Conservation (phyloP, 2,888 invertebrate species). For the Beris chalybata region DNA sequence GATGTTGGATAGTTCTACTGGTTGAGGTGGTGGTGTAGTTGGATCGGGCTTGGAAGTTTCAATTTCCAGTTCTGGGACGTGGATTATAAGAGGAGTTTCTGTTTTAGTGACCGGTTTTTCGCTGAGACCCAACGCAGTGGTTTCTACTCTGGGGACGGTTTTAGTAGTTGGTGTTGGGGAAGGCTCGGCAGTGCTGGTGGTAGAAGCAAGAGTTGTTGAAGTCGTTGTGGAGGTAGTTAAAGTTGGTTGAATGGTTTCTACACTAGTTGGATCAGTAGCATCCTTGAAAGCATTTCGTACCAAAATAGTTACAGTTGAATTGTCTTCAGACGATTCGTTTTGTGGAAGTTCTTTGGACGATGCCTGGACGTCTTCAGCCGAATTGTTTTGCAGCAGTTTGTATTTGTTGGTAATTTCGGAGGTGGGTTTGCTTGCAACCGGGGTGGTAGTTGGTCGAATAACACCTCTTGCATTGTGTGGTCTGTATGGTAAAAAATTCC, state of each 20-base stretch:
- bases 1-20: constrained; percentile 31
- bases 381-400: neutral
- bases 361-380: constrained; percentile 4
- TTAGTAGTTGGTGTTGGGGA: constrained; percentile 2
- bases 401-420: constrained; percentile 25
- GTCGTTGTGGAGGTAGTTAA: constrained; percentile 55
- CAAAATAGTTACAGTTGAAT: constrained; percentile 30
- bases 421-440: constrained; percentile 16
- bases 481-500: constrained; percentile 40
- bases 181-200: constrained; percentile 44
- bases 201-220: neutral
- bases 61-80: neutral
- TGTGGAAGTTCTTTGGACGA: neutral
- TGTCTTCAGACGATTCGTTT: neutral
- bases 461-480: constrained; percentile 47
- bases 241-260: constrained; percentile 48
- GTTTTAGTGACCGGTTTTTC: neutral
- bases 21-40: constrained; percentile 22
- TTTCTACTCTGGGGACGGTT: neutral
- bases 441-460: constrained; percentile 46
- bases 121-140: neutral
- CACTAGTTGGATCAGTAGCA: neutral
- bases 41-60: neutral
- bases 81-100: neutral
- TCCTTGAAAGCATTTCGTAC: constrained; percentile 22